Evolutionary conservation across 2,888 invertebrate species (phyloP).

Genomic region (Capitulum mitella): DNA sequence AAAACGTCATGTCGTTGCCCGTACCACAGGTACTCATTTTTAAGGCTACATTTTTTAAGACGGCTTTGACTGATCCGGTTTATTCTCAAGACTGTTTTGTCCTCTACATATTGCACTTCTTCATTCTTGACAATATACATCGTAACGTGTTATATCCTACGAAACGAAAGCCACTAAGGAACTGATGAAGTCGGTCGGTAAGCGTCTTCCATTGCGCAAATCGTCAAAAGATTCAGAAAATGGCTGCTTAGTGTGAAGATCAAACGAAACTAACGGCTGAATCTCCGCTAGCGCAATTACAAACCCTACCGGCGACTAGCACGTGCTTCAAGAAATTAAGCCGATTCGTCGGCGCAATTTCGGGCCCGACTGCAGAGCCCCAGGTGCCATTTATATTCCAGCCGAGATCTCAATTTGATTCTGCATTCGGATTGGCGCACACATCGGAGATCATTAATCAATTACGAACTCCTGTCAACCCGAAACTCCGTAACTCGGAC

Average conservation of each 20-base stretch:
- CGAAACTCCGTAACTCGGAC: background rate
- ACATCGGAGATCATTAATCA: background rate
- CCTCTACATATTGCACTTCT: no score
- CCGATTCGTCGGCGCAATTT: constrained; percentile 15
- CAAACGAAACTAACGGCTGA: background rate
- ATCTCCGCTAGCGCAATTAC: background rate
- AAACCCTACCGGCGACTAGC: background rate
- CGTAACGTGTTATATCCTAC: no score
- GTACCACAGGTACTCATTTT: no score
- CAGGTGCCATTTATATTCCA: constrained; percentile 12
- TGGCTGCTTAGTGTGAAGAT: background rate
- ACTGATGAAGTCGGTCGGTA: no score
- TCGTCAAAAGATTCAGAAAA: no score
- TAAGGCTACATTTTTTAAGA: no score
- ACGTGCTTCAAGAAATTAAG: background rate
- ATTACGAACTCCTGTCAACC: constrained; percentile 7
- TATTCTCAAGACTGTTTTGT: no score
- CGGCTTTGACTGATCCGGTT: no score
- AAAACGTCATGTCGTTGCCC: no score
- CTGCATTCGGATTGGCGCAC: constrained; percentile 14
- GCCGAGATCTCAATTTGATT: constrained; percentile 23
- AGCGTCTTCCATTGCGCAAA: no score
- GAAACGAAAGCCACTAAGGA: no score
- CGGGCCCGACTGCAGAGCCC: background rate
- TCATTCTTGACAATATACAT: no score